Evolutionary conservation across 1,140 invertebrate genomes (phyloP).

Genomic region (Trypoxylus dichotomus): DNA sequence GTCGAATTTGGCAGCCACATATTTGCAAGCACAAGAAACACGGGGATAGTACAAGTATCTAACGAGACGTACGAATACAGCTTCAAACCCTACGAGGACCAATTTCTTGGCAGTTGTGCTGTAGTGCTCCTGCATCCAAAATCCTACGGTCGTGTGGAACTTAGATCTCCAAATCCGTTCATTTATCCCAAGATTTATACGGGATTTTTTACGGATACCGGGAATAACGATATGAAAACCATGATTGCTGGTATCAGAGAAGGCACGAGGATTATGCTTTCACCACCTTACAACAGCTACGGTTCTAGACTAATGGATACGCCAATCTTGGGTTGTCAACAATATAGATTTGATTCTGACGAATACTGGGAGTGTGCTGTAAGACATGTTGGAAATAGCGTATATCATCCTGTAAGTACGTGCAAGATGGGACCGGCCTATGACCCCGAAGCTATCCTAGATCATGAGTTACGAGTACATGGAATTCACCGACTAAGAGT

Average conservation of each 20-base stretch:
- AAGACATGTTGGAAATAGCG: conserved; percentile 62
- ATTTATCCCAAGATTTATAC: conserved; percentile 67
- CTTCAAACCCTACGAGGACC: not conserved
- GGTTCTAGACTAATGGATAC: conserved; percentile 50
- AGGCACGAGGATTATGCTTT: conserved; percentile 45
- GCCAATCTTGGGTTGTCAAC: conserved; percentile 56
- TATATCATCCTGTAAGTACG: conserved; percentile 72
- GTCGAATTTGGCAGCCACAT: not conserved
- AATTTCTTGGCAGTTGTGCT: too few relatives aligned
- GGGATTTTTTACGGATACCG: conserved; percentile 61
- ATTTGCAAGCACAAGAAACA: conserved; percentile 33
- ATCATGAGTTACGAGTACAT: conserved; percentile 67
- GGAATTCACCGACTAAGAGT: conserved; percentile 68
- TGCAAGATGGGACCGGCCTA: conserved; percentile 73
- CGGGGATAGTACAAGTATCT: conserved; percentile 35
- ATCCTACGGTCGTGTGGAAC: conserved; percentile 60
- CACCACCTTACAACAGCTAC: conserved; percentile 51
- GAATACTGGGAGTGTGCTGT: conserved; percentile 75
- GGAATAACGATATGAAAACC: conserved; percentile 53
- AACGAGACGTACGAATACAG: not conserved
- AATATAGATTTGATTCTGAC: conserved; percentile 53
- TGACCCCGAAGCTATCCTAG: conserved; percentile 72
- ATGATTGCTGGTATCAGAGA: conserved; percentile 52
- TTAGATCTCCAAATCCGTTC: conserved; percentile 64
- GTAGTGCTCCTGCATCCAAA: conserved; percentile 65